Base-by-base conservation (phyloP, 2,113 vertebrate genomes). In the Hypanus sabinus region DNA sequence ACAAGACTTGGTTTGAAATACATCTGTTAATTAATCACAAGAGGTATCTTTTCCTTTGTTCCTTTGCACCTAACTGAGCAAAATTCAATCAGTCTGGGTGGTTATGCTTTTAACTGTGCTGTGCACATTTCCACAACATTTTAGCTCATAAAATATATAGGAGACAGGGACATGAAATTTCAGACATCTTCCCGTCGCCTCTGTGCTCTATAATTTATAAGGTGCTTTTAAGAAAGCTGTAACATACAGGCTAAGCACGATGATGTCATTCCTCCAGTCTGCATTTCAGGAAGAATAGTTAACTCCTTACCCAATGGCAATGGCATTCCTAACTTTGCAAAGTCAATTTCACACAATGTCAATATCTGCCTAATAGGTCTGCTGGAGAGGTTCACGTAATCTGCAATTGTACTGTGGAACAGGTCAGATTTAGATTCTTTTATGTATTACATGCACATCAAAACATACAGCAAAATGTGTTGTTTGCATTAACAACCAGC, bases 141-240 rank as follows among this genome's bases (percentile, higher is more conserved):
- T 73, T 73, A 55, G 70, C 91, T 93, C 91, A 93, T 93, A 93
- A 93, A 93, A 93, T 93, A 93, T 93, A 93, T 14, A 93, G 70
- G 36, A 93, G 91, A 93, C 70, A 73, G 68, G 91, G 73, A 73
- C 68, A 93, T 93, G 91, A 27, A 93, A 93, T 93, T 93, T 93
- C 91, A 93, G 91, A 73, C 70, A 10, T 46, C 91, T 93, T 93
- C 91, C 91, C 68, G 91, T 93, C 91, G 38, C 70, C 91, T 93
- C 24, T 30, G 68, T 93, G 38, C 38, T 93, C 3, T 46, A 93
- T 93, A 73, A 93, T 93, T 93, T 73, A 93, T 46, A 24, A 93
- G 68, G 11, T 93, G 38, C 91, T 73, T 93, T 92, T 93, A 73
- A 22, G 38, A 93, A 36, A 55, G 91, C 70, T 55, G 3, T 24